Conservation (phyloP, 1,140 invertebrate species). For the Drosophila mojavensis region DNA sequence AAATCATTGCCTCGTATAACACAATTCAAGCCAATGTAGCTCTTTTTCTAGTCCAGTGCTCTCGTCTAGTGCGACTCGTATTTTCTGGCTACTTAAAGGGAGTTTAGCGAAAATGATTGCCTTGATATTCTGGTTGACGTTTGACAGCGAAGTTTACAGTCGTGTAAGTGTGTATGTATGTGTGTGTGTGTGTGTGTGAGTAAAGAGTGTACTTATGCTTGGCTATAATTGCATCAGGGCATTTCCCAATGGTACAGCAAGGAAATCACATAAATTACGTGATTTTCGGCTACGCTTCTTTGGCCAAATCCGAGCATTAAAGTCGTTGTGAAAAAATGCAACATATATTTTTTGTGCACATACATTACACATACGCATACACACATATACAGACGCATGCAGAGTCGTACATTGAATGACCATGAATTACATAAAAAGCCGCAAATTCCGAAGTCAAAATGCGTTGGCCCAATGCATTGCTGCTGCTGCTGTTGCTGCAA, state of each 20-base stretch:
- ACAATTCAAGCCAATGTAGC: too few relatives aligned
- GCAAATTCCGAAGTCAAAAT: slow-evolving; percentile 83
- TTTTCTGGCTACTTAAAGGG: slow-evolving; percentile 28
- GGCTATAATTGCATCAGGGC: slow-evolving; percentile 61
- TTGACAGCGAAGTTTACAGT: slow-evolving; percentile 9
- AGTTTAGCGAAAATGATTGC: slow-evolving; percentile 26
- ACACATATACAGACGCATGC: not conserved
- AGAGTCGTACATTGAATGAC: slow-evolving; percentile 60
- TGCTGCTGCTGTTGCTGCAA: slow-evolving; percentile 51
- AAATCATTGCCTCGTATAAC: too few relatives aligned
- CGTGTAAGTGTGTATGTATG: not conserved
- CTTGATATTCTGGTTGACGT: slow-evolving; percentile 46
- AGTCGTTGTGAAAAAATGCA: slow-evolving; percentile 24
- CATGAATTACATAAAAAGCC: slow-evolving; percentile 83
- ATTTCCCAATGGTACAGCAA: slow-evolving; percentile 41
- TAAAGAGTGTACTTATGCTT: slow-evolving; percentile 10
- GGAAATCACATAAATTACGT: slow-evolving; percentile 77
- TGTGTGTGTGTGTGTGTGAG: slow-evolving; percentile 3
- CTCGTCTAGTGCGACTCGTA: not conserved
- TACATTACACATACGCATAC: slow-evolving; percentile 6
- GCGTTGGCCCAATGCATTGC: slow-evolving; percentile 65
- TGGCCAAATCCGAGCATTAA: slow-evolving; percentile 67
- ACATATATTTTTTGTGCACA: slow-evolving; percentile 35
- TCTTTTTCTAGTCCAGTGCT: too few relatives aligned
- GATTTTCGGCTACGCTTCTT: slow-evolving; percentile 72